These are phyloP conservation scores for Thalassophryne amazonica DNA, from an alignment of 2,797 vertebrate species.

Conservation along the genomic window DNA sequence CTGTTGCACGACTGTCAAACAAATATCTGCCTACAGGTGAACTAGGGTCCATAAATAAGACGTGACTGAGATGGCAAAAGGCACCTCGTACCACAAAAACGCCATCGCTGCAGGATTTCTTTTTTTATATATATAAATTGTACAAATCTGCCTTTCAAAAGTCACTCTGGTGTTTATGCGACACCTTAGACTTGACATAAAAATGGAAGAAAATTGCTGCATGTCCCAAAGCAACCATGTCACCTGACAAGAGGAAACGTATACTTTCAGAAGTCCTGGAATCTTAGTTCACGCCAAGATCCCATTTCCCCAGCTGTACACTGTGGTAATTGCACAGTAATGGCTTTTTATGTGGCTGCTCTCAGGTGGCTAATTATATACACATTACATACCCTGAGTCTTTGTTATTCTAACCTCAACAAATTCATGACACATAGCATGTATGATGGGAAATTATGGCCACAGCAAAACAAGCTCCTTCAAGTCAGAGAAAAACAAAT, in stretches of 20 bases:
- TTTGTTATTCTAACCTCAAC: conserved; percentile 80
- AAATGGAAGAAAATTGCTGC: conserved; percentile 36
- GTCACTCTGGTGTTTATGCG: conserved; percentile 34
- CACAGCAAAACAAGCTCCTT: conserved; percentile 53
- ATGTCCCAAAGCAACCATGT: conserved; percentile 36
- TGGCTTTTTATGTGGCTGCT: conserved; percentile 81
- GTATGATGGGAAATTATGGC: conserved; percentile 61
- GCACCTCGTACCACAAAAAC: conserved; percentile 36
- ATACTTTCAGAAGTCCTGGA: conserved; percentile 78
- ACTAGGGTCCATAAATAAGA: conserved; percentile 70
- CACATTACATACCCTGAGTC: conserved; percentile 78
- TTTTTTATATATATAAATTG: conserved; percentile 1
- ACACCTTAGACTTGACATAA: conserved; percentile 42
- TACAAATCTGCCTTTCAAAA: conserved; percentile 19
- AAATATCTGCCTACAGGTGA: conserved; percentile 79
- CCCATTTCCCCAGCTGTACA: conserved; percentile 73
- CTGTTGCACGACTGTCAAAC: conserved; percentile 82
- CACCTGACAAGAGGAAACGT: conserved; percentile 58
- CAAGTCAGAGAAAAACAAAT: conserved; percentile 36
- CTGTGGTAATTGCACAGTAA: conserved; percentile 81
- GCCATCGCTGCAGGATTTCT: conserved; percentile 15
- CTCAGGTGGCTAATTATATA: conserved; percentile 84
- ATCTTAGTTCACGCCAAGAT: conserved; percentile 71
- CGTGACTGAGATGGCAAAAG: conserved; percentile 33
- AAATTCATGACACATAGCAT: conserved; percentile 78